phyloP scores from a whole-genome alignment of 2,797 vertebrate species.

The Pachyuromys duprasi region DNA sequence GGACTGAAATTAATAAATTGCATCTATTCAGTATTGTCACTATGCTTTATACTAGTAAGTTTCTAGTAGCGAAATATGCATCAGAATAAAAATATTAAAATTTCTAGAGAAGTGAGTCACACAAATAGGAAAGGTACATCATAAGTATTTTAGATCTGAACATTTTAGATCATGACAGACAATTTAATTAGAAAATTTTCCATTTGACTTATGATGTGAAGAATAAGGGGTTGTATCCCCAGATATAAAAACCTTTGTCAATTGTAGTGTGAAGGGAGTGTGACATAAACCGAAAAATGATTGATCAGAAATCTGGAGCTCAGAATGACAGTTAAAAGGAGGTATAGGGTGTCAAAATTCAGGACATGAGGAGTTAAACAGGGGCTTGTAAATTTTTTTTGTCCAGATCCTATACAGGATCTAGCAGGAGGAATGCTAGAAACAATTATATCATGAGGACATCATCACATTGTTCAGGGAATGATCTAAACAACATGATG shows the following conservation, averaged over 20 bases:
- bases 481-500: not conserved
- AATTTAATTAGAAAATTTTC: not conserved
- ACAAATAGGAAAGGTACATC: not conserved
- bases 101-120: not conserved
- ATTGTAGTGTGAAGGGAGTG: not conserved
- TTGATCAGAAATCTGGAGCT: not conserved
- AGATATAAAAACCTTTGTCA: not conserved
- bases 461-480: not conserved
- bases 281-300: not conserved
- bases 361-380: not conserved
- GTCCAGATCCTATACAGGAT: too few relatives aligned
- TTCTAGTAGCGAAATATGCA: not conserved
- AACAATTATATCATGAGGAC: not conserved
- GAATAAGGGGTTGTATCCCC: not conserved
- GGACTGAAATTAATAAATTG: not conserved
- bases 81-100: constrained; percentile 22
- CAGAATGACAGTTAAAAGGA: not conserved
- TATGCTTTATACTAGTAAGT: not conserved
- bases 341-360: not conserved
- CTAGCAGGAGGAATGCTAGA: not conserved
- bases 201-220: not conserved
- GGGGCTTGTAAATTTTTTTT: not conserved
- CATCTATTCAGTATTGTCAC: not conserved
- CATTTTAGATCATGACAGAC: not conserved
- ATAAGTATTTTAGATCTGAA: not conserved